Percentiles rank a stretch among this genome's conserved stretches.
Conservation (phyloP, 2,888 invertebrate genomes). For the Eumacrocentrus americanus region DNA sequence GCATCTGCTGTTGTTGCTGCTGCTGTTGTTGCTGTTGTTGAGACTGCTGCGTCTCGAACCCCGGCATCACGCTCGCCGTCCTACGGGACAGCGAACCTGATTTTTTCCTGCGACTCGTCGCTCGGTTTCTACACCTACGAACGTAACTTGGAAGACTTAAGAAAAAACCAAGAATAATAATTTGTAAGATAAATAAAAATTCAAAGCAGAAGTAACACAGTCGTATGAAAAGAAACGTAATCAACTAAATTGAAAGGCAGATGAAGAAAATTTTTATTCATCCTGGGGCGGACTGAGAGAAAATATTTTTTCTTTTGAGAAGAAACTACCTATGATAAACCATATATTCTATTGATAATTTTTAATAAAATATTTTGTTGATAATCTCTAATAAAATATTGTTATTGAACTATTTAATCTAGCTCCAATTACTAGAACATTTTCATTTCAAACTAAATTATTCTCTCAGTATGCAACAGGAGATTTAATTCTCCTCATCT, state of each 20-base stretch:
- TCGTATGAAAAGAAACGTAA: slow-evolving; percentile 10
- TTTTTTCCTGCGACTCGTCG: slow-evolving; percentile 56
- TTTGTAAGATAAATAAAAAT: neutral
- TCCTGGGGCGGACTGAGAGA: too few species aligned
- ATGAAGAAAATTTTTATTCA: too few species aligned
- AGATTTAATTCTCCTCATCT: slow-evolving; percentile 10
- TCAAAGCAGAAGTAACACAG: neutral
- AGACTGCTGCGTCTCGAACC: slow-evolving; percentile 43
- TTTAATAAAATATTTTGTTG: too few species aligned
- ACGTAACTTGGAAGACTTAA: slow-evolving; percentile 51
- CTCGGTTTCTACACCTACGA: slow-evolving; percentile 56
- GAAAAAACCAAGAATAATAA: slow-evolving; percentile 19
- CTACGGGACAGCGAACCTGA: slow-evolving; percentile 57
- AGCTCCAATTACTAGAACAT: too few species aligned
- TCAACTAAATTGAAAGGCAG: too few species aligned
- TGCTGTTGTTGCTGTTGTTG: slow-evolving; percentile 2
- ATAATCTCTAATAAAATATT: too few species aligned
- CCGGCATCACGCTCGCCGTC: slow-evolving; percentile 55
- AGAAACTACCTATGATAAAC: too few species aligned
- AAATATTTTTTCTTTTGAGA: too few species aligned
- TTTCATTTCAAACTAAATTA: too few species aligned
- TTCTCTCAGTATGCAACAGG: neutral
- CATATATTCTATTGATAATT: too few species aligned
- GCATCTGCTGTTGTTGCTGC: neutral
- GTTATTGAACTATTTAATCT: too few species aligned